Evolutionary conservation across 2,797 vertebrate species (phyloP).

Genomic region (Cheirogaleus major): DNA sequence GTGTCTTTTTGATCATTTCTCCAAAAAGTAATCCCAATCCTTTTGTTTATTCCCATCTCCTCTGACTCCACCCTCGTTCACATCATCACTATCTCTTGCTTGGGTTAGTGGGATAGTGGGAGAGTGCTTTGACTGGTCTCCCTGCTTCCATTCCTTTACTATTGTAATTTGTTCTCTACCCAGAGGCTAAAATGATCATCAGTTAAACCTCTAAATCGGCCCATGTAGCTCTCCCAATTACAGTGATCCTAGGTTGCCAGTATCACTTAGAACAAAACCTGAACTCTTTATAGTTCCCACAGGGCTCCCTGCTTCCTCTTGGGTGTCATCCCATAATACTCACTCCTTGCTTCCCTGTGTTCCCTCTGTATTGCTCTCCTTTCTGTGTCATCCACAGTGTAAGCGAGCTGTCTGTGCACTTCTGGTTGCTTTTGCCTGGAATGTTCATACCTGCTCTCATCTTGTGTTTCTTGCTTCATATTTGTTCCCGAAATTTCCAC

Average conservation of each 20-base stretch:
- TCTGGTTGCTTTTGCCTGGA: neutral
- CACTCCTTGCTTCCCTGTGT: neutral
- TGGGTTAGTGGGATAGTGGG: neutral
- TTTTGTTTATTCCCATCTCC: neutral
- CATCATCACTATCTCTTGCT: neutral
- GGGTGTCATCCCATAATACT: neutral
- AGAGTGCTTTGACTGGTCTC: neutral
- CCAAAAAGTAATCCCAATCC: neutral
- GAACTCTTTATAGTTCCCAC: neutral
- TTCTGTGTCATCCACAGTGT: neutral
- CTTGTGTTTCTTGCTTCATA: neutral
- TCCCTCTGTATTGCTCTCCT: neutral
- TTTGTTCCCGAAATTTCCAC: neutral
- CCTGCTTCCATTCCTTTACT: neutral
- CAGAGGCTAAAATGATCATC: neutral
- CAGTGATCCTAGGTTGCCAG: neutral
- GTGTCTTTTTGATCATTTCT: neutral
- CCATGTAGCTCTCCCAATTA: neutral
- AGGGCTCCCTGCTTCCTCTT: neutral
- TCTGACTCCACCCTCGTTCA: neutral
- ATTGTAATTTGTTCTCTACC: neutral
- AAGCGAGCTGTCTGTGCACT: neutral
- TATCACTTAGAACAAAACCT: neutral
- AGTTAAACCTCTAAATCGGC: neutral
- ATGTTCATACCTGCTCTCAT: neutral